Percentiles rank a stretch among this genome's conserved stretches.
phyloP scores from a whole-genome alignment of 2,113 vertebrate species.

The Scatophagus argus region DNA sequence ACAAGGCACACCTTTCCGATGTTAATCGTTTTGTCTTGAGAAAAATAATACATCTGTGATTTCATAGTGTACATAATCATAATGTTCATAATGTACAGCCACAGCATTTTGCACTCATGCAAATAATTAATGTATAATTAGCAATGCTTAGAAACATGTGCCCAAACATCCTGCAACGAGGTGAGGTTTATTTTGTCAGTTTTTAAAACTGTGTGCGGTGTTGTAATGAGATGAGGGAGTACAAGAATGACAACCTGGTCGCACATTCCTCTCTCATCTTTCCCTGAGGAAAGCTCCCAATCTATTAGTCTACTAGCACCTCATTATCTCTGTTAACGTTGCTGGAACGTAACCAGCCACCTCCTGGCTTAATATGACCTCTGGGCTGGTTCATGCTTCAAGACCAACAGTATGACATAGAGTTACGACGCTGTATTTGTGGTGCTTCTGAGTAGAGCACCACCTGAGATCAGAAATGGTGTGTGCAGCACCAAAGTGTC shows the following conservation, averaged over 20 bases:
- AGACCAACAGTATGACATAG: background rate
- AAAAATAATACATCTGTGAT: background rate
- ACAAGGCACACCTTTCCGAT: background rate
- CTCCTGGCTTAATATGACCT: background rate
- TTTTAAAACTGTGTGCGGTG: conserved; percentile 20
- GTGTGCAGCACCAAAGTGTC: background rate
- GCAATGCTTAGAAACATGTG: background rate
- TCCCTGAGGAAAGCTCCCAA: conserved; percentile 11
- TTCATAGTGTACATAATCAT: too few species aligned
- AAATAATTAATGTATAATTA: conserved; percentile 1
- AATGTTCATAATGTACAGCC: background rate
- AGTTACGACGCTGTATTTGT: conserved; percentile 1
- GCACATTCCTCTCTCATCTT: conserved; percentile 4
- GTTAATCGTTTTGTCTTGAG: background rate
- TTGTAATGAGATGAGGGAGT: conserved; percentile 25
- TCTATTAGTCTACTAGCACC: conserved; percentile 6
- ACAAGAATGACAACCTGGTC: conserved; percentile 12
- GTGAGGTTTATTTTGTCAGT: conserved; percentile 5
- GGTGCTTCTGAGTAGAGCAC: background rate
- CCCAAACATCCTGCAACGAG: background rate
- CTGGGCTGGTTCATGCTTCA: background rate
- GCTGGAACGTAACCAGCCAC: conserved; percentile 7
- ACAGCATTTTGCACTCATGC: background rate
- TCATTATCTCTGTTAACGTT: conserved; percentile 26
- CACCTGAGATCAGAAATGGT: conserved; percentile 3